Evolutionary conservation across 1,140 invertebrate species (phyloP).

Genomic region (Heliconius hewitsoni): DNA sequence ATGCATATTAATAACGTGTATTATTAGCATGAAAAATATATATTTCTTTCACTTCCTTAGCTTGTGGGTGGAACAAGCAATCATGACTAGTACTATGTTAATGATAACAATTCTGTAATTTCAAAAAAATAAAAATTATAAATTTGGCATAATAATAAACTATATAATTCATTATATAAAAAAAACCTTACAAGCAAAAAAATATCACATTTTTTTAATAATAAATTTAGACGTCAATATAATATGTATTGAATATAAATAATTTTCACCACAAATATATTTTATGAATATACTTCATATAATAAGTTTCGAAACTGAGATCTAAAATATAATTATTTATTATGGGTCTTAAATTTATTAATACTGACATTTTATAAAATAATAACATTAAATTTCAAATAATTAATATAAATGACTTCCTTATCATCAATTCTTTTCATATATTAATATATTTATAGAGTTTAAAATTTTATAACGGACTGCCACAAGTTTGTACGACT

Average conservation of each 20-base stretch:
- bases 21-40: not conserved
- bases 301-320: slow-evolving; percentile 8
- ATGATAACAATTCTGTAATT: not conserved
- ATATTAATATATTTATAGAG: not conserved
- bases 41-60: not conserved
- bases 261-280: not conserved
- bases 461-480: not conserved
- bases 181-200: slow-evolving; percentile 9
- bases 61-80: slow-evolving; percentile 14
- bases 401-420: not conserved
- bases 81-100: slow-evolving; percentile 18
- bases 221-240: slow-evolving; percentile 1
- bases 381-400: slow-evolving; percentile 16
- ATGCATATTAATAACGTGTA: not conserved
- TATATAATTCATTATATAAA: slow-evolving; percentile 5
- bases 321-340: slow-evolving; percentile 20
- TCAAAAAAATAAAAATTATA: not conserved
- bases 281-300: not conserved
- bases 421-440: not conserved
- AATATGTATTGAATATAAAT: not conserved
- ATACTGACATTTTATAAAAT: slow-evolving; percentile 30
- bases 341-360: slow-evolving; percentile 18
- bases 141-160: slow-evolving; percentile 15
- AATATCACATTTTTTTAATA: slow-evolving; percentile 24
- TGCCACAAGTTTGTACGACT: slow-evolving; percentile 20